Base-by-base conservation (phyloP, 2,888 invertebrate genomes). In the Hipparchia sbordonii region DNA sequence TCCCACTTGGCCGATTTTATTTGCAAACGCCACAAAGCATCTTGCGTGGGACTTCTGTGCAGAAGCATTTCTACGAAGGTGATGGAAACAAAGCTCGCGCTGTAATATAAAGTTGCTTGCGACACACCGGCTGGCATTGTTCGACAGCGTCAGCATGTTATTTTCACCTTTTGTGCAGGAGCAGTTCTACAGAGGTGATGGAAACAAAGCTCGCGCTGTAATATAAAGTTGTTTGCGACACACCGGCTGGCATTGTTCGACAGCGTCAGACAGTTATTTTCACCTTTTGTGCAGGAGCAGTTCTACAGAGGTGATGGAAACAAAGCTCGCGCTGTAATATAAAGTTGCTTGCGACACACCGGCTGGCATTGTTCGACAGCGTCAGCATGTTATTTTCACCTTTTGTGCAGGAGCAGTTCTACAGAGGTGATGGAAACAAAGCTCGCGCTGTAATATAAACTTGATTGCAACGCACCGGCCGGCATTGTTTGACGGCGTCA, bases 401-500 rank as follows among this genome's bases (percentile, higher is more conserved):
- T 23, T 13, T 7, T 56, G 9, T 57, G 7, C 23, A 2, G 57
- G 9, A 23, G n/a, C 7, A 33, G 2, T 23, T 57, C 8, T 10
- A 33, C 12, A 65, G n/a, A 65, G 57, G 70, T 45, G 56, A 13
- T 48, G 56, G 45, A 10, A 68, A 65, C 46, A 62, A 56, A 48
- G 54, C n/a, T 39, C 12, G 10, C 9, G 13, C 61, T 67, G 80
- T 79, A 79, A 80, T 81, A 82, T 77, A 80, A 78, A 80, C 80
- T 82, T 82, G 82, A 84, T 84, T 81, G 82, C 39, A 82, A 75
- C 79, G 76, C 78, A 75, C 73, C 77, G 77, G 76, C 76, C 76
- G 79, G 78, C 83, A 86, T 88, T 90, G 89, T 89, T 85, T 83
- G 82, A 79, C 81, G 82, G 81, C 84, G 85, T 88, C 88, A 87